These are phyloP conservation scores for Plagiodera versicolora DNA, from an alignment of 2,888 invertebrate species.

Conservation along the genomic window DNA sequence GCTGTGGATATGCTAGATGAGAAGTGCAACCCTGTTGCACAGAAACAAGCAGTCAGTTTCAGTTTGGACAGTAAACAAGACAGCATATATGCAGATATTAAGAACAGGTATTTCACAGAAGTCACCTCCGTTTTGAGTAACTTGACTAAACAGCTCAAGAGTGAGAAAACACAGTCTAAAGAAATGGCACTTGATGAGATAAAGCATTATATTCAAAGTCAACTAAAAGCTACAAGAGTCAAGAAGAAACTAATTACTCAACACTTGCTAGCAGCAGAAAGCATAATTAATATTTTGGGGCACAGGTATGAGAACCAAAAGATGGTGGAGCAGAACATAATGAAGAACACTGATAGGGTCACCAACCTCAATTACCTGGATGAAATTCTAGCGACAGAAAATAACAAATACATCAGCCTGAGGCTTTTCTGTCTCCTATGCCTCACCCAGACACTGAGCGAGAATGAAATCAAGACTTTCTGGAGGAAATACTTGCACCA, in stretches of 20 bases:
- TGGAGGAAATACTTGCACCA: constrained; percentile 82
- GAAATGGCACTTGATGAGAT: constrained; percentile 85
- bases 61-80: constrained; percentile 70
- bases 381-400: constrained; percentile 74
- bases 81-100: constrained; percentile 80
- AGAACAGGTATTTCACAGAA: constrained; percentile 89
- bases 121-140: constrained; percentile 82
- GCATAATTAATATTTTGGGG: constrained; percentile 78
- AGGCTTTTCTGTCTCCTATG: constrained; percentile 82
- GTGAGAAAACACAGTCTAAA: constrained; percentile 71
- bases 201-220: constrained; percentile 88
- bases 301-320: constrained; percentile 74
- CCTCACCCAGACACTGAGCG: constrained; percentile 74
- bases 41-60: constrained; percentile 55
- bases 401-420: constrained; percentile 67
- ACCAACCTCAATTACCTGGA: constrained; percentile 75
- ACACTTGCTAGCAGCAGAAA: constrained; percentile 91
- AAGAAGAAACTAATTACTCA: constrained; percentile 83
- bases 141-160: constrained; percentile 81
- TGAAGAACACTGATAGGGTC: constrained; percentile 73
- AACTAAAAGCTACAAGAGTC: constrained; percentile 78
- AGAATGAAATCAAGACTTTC: constrained; percentile 72
- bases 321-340: constrained; percentile 71
- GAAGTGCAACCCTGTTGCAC: constrained; percentile 48
- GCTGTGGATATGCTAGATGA: constrained; percentile 43